phyloP scores from a whole-genome alignment of 2,113 vertebrate genomes.

The Mustela lutreola region DNA sequence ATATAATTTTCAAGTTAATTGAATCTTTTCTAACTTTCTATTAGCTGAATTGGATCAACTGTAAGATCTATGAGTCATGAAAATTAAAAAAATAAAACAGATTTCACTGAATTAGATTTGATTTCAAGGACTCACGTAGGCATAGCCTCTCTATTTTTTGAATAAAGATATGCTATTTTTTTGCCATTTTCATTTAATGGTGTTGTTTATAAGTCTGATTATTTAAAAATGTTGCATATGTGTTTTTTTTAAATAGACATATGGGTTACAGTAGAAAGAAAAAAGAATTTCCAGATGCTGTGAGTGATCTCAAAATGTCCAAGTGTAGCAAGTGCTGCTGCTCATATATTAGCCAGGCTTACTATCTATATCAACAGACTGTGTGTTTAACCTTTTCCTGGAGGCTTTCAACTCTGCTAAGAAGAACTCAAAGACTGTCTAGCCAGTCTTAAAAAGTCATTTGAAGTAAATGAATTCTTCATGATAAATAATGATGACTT shows the following conservation, averaged over 20 bases:
- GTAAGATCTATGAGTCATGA: neutral
- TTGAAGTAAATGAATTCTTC: conserved; percentile 74
- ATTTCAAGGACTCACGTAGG: neutral
- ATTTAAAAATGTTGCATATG: neutral
- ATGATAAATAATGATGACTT: conserved; percentile 75
- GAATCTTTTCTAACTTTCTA: conserved; percentile 26
- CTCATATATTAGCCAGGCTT: conserved; percentile 64
- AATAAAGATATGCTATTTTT: neutral
- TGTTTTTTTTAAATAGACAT: conserved; percentile 43
- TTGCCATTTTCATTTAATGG: conserved; percentile 22
- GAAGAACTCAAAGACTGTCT: conserved; percentile 58
- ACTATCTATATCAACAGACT: conserved; percentile 71
- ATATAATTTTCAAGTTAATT: conserved; percentile 1
- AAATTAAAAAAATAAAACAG: neutral
- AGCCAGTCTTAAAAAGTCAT: conserved; percentile 59
- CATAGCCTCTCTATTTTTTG: neutral
- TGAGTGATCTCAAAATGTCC: neutral
- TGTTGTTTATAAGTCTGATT: conserved; percentile 25
- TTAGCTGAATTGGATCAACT: neutral
- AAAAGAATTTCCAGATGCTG: conserved; percentile 59
- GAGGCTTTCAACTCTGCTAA: conserved; percentile 52
- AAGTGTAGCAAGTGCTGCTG: neutral
- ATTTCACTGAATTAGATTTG: neutral
- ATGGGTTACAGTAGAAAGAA: conserved; percentile 23
- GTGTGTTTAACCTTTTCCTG: conserved; percentile 64